A percentile compares a stretch with the other conserved stretches of the same genome.
phyloP scores from a whole-genome alignment of 2,888 invertebrate genomes.

The Erebia epiphron region DNA sequence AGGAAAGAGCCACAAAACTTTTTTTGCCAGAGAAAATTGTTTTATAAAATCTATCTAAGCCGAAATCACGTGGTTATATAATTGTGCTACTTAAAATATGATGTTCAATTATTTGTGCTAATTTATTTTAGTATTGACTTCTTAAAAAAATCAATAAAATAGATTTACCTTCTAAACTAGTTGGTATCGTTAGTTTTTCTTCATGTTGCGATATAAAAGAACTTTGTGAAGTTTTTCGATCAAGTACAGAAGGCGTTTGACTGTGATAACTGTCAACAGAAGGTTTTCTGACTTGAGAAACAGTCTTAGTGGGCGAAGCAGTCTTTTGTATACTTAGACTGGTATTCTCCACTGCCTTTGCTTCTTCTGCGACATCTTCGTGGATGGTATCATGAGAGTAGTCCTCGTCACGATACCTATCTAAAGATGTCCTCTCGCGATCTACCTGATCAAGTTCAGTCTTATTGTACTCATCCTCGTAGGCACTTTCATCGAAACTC shows the following conservation, averaged over 20 bases:
- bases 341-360: conserved; percentile 61
- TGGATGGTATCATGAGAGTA: conserved; percentile 67
- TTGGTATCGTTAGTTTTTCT: conserved; percentile 76
- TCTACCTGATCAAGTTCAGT: conserved; percentile 78
- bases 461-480: conserved; percentile 80
- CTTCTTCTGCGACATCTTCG: conserved; percentile 66
- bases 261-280: conserved; percentile 77
- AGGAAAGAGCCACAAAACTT: too few relatives aligned
- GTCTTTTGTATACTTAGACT: conserved; percentile 66
- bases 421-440: conserved; percentile 69
- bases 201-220: conserved; percentile 76
- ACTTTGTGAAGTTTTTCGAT: conserved; percentile 76
- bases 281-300: conserved; percentile 67
- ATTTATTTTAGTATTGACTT: too few relatives aligned
- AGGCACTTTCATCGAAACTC: conserved; percentile 80
- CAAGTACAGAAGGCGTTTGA: conserved; percentile 71
- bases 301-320: conserved; percentile 69
- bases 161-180: conserved; percentile 69
- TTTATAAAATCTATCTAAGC: too few relatives aligned
- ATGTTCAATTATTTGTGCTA: too few relatives aligned
- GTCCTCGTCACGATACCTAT: conserved; percentile 74
- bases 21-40: too few relatives aligned
- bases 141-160: too few relatives aligned
- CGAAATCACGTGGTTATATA: too few relatives aligned
- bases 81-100: too few relatives aligned